phyloP scores from a whole-genome alignment of 2,113 vertebrate genomes.

The Propithecus coquereli region DNA sequence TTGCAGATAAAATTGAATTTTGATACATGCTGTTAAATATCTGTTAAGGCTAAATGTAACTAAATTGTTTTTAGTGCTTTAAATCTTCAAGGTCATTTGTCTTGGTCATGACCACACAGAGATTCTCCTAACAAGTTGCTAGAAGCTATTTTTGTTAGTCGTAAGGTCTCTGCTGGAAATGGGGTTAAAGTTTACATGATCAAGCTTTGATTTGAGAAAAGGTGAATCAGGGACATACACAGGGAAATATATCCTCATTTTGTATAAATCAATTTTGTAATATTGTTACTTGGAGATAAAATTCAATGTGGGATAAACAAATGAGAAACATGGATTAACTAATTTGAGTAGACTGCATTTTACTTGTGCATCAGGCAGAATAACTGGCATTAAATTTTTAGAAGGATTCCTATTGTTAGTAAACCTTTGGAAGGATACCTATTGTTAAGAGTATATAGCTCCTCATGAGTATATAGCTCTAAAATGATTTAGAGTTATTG shows the following conservation, averaged over 20 bases:
- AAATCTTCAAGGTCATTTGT: not conserved
- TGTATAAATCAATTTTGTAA: not conserved
- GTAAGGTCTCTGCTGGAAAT: not conserved
- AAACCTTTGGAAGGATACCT: not conserved
- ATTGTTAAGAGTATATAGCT: not conserved
- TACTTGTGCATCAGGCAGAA: not conserved
- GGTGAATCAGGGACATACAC: not conserved
- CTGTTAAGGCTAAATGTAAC: slow-evolving; percentile 18
- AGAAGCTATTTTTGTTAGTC: slow-evolving; percentile 46
- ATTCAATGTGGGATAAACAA: not conserved
- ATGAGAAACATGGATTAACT: not conserved
- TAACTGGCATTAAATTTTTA: not conserved
- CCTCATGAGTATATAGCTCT: not conserved
- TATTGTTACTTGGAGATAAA: slow-evolving; percentile 2
- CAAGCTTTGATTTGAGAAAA: not conserved
- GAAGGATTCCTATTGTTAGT: not conserved
- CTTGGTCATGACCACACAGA: not conserved
- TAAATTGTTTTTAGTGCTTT: slow-evolving; percentile 3
- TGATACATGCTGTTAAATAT: not conserved
- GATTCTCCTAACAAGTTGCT: not conserved
- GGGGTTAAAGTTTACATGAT: not conserved
- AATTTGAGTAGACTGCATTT: not conserved
- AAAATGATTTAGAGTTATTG: not conserved
- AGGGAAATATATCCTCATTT: not conserved
- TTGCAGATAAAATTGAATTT: slow-evolving; percentile 44